Conservation (phyloP, 2,888 invertebrate genomes). For the Smittia sp. region DNA sequence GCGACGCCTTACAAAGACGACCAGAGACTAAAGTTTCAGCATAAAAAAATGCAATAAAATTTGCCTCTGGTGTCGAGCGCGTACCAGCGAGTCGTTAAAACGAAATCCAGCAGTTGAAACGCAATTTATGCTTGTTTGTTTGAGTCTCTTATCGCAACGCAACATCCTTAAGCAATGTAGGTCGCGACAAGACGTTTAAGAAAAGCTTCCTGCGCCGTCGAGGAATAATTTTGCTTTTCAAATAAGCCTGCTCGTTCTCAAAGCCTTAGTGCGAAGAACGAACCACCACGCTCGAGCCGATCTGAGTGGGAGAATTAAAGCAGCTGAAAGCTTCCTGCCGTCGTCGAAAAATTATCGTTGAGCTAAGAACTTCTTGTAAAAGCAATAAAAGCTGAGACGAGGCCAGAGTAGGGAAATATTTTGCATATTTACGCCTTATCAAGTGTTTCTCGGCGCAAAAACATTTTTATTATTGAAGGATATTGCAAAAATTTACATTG, state of each 20-base stretch:
- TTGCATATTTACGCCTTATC: slow-evolving; percentile 7
- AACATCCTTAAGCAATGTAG: too few relatives aligned
- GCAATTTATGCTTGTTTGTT: neutral
- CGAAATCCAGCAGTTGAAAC: too few relatives aligned
- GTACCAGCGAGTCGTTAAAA: too few relatives aligned
- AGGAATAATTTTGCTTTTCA: too few relatives aligned
- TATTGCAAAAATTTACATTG: slow-evolving; percentile 12
- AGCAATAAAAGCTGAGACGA: neutral
- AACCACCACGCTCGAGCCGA: too few relatives aligned
- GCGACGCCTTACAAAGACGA: neutral
- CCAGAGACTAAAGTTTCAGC: neutral
- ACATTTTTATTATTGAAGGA: neutral
- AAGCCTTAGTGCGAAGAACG: too few relatives aligned
- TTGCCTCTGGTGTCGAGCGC: neutral
- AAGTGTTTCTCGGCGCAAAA: neutral
- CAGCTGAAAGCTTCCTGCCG: too few relatives aligned
- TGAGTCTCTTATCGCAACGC: too few relatives aligned
- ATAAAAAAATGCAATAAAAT: neutral
- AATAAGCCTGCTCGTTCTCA: too few relatives aligned
- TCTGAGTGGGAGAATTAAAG: too few relatives aligned
- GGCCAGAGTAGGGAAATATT: neutral
- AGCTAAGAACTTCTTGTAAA: neutral
- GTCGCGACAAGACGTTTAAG: too few relatives aligned
- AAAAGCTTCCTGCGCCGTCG: too few relatives aligned
- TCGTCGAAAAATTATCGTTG: neutral